Evolutionary conservation across 2,113 vertebrate species (phyloP), one percentile per base, ranked within the genome.

Genomic region (Tragelaphus strepsiceros): DNA sequence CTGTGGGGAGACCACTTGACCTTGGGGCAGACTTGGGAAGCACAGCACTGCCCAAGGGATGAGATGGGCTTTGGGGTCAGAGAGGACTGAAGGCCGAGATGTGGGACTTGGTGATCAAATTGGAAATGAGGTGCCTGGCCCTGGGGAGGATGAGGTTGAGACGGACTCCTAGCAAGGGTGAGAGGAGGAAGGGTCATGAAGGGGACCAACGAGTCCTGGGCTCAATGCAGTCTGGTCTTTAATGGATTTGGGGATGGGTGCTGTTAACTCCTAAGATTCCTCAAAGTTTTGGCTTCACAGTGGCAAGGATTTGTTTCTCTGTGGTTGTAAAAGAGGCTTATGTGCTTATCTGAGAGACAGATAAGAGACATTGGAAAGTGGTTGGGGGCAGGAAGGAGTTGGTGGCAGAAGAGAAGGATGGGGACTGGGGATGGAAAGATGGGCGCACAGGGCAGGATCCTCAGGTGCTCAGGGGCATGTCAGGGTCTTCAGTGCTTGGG

Each of bases 361-460:
- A 17, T 51, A 51, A 58, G 80, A 58, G 54, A 61, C 49, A 0
- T 10, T 28, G 84, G 30, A 64, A 46, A 59, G 24, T 77, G 39
- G 10, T 15, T 51, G 58, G 32, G 21, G 39, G 30, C 67, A 7
- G 32, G 39, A 30, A 77, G 17, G 46, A 14, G 39, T 11, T n/a
- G 30, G 64, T 8, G 14, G 32, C 6, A 13, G 83, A 35, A 58
- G 78, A 32, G 74, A 56, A 95, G 83, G 51, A 11, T 10, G 53
- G 14, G 59, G n/a, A 61, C 26, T 32, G 56, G 85, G 62, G 53
- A 62, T 30, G 46, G 71, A 58, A 82, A 67, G 10, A 83, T 7
- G 77, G 9, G 19, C 24, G 4, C 2, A 1, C 0, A 4, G 39
- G 35, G 35, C 58, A 85, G 19, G 13, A 22, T 8, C 2, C 32